Percentiles rank a stretch among this genome's conserved stretches.
These are phyloP conservation scores for Lepidothrix coronata DNA, from an alignment of 2,113 vertebrate genomes.

Conservation along the genomic window DNA sequence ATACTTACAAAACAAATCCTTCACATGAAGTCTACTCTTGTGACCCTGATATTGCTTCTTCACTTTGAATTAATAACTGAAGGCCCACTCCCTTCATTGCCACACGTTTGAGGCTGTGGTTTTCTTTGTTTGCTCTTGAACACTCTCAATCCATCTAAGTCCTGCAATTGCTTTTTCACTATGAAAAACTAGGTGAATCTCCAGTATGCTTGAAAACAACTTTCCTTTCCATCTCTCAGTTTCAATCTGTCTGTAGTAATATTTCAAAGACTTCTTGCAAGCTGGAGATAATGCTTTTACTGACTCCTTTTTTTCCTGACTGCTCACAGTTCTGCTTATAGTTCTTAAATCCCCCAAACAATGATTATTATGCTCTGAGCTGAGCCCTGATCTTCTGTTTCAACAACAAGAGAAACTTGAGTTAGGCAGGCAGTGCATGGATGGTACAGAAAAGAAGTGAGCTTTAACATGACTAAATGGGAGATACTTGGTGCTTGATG, in stretches of 20 bases:
- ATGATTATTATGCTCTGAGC: not conserved
- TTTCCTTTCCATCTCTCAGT: not conserved
- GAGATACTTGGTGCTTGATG: not conserved
- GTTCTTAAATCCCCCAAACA: not conserved
- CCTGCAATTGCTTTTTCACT: not conserved
- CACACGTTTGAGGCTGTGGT: not conserved
- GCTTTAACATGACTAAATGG: not conserved
- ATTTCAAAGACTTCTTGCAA: not conserved
- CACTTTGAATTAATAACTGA: not conserved
- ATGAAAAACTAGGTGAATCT: not conserved
- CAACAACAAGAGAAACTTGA: not conserved
- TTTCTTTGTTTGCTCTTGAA: not conserved
- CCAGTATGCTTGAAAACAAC: not conserved
- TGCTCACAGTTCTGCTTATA: not conserved
- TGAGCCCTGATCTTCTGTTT: not conserved
- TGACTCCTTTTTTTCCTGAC: not conserved
- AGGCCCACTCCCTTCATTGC: not conserved
- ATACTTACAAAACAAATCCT: not conserved
- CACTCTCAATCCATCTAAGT: not conserved
- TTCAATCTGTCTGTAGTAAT: not conserved
- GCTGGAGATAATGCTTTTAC: not conserved
- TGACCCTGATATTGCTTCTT: not conserved
- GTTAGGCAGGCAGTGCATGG: not conserved
- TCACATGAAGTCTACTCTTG: not conserved
- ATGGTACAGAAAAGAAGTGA: not conserved